phyloP scores from a whole-genome alignment of 2,797 vertebrate species.

The Protosalanx chinensis region DNA sequence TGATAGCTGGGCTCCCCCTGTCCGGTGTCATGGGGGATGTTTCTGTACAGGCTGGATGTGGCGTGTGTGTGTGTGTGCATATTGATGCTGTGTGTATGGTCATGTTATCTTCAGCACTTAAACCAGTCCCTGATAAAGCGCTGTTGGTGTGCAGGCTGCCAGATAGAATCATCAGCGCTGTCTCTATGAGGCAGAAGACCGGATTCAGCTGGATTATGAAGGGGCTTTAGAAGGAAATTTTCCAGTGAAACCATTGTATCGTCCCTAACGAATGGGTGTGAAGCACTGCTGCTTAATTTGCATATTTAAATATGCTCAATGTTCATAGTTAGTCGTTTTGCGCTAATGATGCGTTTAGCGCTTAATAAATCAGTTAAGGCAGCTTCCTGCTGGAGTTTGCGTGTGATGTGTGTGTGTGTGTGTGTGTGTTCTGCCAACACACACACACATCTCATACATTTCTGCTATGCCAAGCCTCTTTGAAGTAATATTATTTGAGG shows the following conservation, averaged over 20 bases:
- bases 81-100: slow-evolving; percentile 15
- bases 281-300: slow-evolving; percentile 56
- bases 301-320: slow-evolving; percentile 73
- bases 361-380: slow-evolving; percentile 76
- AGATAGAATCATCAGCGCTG: slow-evolving; percentile 39
- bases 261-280: slow-evolving; percentile 53
- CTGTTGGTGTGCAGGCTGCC: slow-evolving; percentile 14
- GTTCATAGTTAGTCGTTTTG: slow-evolving; percentile 75
- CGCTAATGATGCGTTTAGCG: slow-evolving; percentile 77
- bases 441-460: not conserved
- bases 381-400: slow-evolving; percentile 59
- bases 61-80: slow-evolving; percentile 16
- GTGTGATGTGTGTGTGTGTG: slow-evolving; percentile 15
- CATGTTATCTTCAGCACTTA: slow-evolving; percentile 13
- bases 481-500: slow-evolving; percentile 49
- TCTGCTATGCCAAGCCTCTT: slow-evolving; percentile 38
- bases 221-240: slow-evolving; percentile 55
- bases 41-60: slow-evolving; percentile 7
- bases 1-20: not conserved
- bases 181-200: slow-evolving; percentile 53
- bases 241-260: slow-evolving; percentile 52
- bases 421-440: slow-evolving; percentile 10
- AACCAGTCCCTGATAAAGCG: slow-evolving; percentile 13
- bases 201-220: slow-evolving; percentile 54
- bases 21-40: slow-evolving; percentile 11